Conservation (phyloP, 1,140 invertebrate genomes). For the Teleogryllus occipitalis region DNA sequence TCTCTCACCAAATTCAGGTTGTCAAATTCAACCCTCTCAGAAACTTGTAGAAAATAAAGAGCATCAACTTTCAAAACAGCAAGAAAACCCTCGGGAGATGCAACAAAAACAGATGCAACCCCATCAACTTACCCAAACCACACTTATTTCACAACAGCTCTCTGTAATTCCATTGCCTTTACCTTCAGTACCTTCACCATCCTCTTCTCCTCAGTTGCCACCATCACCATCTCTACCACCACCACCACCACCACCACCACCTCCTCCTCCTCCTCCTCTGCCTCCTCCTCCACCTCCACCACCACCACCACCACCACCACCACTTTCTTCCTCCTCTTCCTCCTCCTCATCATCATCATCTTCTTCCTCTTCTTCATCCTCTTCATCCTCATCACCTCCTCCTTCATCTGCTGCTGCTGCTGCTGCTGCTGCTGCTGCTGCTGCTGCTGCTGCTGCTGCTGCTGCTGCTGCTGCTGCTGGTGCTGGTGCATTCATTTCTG, state of each 20-base stretch:
- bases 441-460: not conserved
- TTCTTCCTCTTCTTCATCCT: not conserved
- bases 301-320: constrained; percentile 18
- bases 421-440: constrained; percentile 29
- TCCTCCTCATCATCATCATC: constrained; percentile 19
- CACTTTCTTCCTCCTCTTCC: constrained; percentile 21
- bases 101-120: not conserved
- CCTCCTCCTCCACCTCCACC: constrained; percentile 21
- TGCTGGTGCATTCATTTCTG: not conserved
- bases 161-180: constrained; percentile 36
- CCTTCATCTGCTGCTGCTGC: constrained; percentile 36
- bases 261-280: constrained; percentile 10
- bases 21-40: not conserved
- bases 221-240: not conserved
- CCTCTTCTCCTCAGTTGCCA: not conserved
- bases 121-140: constrained; percentile 10
- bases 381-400: constrained; percentile 8
- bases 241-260: constrained; percentile 14
- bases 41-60: not conserved
- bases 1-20: not conserved
- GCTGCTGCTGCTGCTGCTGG: not conserved
- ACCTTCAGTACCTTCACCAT: constrained; percentile 29
- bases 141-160: constrained; percentile 7
- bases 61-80: not conserved
- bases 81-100: not conserved